phyloP scores from a whole-genome alignment of 1,140 invertebrate genomes.

The Pseudobourletiella spinata region DNA sequence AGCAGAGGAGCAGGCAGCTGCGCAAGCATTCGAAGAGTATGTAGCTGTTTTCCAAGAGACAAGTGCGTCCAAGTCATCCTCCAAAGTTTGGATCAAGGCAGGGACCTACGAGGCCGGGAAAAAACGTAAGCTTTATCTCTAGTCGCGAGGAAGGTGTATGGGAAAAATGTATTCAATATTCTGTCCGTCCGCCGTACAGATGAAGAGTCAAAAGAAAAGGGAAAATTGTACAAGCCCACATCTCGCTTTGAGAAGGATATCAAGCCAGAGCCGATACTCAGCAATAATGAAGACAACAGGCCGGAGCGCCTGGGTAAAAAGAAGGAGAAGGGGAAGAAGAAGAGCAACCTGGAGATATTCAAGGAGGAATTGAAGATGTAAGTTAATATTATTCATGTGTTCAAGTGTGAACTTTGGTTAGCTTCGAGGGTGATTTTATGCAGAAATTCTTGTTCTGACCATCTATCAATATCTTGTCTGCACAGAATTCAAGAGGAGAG shows the following conservation, averaged over 20 bases:
- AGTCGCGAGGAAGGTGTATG: background rate
- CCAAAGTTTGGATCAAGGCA: slow-evolving; percentile 93
- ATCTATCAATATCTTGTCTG: background rate
- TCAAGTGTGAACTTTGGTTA: background rate
- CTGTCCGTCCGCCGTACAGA: slow-evolving; percentile 45
- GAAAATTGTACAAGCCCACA: slow-evolving; percentile 87
- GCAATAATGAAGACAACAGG: slow-evolving; percentile 26
- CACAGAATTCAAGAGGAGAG: slow-evolving; percentile 89
- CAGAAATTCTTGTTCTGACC: no score
- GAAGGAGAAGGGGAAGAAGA: slow-evolving; percentile 77
- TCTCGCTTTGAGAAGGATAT: slow-evolving; percentile 57
- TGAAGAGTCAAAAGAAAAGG: slow-evolving; percentile 80
- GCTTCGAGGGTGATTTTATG: no score
- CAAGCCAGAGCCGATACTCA: slow-evolving; percentile 4
- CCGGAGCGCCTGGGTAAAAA: slow-evolving; percentile 62
- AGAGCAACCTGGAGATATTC: slow-evolving; percentile 93
- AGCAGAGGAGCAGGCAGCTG: slow-evolving; percentile 63
- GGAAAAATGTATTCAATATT: background rate
- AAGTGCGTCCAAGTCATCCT: slow-evolving; percentile 56
- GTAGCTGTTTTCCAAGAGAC: slow-evolving; percentile 92
- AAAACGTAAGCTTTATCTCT: slow-evolving; percentile 56
- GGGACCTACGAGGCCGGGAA: slow-evolving; percentile 91
- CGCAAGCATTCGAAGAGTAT: slow-evolving; percentile 88
- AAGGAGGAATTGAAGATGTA: slow-evolving; percentile 88
- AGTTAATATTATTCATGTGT: slow-evolving; percentile 34